Evolutionary conservation across 2,113 vertebrate species (phyloP), one percentile per base, ranked within the genome.

Genomic region (Capreolus pygargus): DNA sequence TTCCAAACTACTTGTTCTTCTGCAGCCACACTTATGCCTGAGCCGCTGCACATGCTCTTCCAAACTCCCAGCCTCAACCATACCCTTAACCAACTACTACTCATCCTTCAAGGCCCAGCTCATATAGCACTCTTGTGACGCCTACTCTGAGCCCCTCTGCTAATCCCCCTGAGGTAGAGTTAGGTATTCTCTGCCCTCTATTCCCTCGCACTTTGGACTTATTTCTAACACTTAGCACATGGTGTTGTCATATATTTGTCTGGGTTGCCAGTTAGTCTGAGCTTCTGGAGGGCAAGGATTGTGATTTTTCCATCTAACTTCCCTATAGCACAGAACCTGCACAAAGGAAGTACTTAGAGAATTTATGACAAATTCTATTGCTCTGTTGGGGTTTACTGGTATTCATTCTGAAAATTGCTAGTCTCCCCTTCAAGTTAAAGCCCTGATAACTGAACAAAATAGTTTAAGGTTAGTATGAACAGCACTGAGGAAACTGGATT

Each of bases 341-440:
- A 89, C 83, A 87, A 93, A 97, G 81, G 84, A 94, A 94, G 70
- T 54, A 95, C 21, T 97, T 92, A 90, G 64, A 81, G 43, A 96
- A 89, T 55, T 10, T 95, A 95, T 82, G 67, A 84, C 86, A 81
- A 94, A 81, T 92, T 95, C 54, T 82, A 30, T 94, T 89, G 89
- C 90, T 89, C 90, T 58, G 57, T 87, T 21, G 60, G 91, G 54
- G 30, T 43, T 90, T 70, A 70, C 90, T 89, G 67, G 50, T 64
- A 86, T 97, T 94, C 55, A 30, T 74, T 52, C 25, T 89, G 92
- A 97, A 97, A 97, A 97, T 47, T 94, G 90, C 76, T 84, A 74
- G 43, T 95, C 61, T 97, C 88, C 33, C 28, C 95, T 94, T 94
- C 76, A 97, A 97, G n/a, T 91, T 89, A 96, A 97, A 96, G 54